These are phyloP conservation scores for Macropus fuliginosus DNA, from an alignment of 2,797 vertebrate genomes.

Conservation along the genomic window DNA sequence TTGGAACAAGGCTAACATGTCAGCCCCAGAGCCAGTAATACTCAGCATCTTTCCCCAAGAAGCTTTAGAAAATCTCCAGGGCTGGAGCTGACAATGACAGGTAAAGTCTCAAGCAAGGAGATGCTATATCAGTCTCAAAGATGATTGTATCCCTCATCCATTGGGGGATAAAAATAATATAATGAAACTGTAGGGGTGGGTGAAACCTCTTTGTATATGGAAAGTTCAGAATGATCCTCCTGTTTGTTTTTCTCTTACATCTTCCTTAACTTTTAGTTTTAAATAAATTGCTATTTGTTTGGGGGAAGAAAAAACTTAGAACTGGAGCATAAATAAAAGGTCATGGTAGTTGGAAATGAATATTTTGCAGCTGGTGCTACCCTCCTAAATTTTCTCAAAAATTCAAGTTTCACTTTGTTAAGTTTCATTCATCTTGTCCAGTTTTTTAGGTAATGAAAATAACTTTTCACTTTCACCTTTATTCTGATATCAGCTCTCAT, in stretches of 20 bases:
- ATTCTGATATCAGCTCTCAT: not conserved
- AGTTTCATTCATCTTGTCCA: not conserved
- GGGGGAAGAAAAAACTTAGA: not conserved
- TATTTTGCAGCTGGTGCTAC: not conserved
- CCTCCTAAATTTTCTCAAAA: not conserved
- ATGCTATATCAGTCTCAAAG: not conserved
- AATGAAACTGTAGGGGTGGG: not conserved
- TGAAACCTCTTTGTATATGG: not conserved
- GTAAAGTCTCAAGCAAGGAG: not conserved
- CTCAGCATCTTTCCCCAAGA: not conserved
- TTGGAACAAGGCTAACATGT: not conserved
- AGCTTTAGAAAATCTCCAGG: not conserved
- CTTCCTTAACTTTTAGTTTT: not conserved
- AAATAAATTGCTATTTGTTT: not conserved
- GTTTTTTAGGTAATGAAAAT: not conserved
- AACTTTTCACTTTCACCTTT: not conserved
- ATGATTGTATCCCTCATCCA: not conserved
- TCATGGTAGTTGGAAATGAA: not conserved
- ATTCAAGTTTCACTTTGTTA: not conserved
- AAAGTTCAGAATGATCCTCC: not conserved
- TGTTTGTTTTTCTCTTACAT: not conserved
- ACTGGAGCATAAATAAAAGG: not conserved
- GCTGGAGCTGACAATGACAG: not conserved
- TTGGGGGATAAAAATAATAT: not conserved
- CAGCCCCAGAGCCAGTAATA: not conserved